Base-by-base conservation (phyloP, 2,113 vertebrate genomes). In the Elephas maximus region DNA sequence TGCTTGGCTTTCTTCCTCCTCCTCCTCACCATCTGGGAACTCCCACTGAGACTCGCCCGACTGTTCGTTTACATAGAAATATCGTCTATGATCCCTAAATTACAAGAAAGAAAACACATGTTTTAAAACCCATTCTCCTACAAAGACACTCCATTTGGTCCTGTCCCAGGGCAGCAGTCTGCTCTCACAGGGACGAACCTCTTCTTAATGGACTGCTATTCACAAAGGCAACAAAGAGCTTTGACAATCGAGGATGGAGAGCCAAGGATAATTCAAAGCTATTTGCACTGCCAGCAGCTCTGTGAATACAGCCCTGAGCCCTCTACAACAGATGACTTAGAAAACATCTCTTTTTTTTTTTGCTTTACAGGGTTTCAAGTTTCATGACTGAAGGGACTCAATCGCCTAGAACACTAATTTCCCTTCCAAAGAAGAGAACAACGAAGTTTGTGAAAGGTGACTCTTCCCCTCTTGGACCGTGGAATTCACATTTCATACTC, bases 21-120 rank as follows among this genome's bases (percentile, higher is more conserved):
- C 99, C 44, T 99, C 99, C 91, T 99, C 99, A 97, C 99, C 99
- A 26, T 99, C 99, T 82, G 99, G 99, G 96, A 99, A 99, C 96
- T 99, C 99, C 99, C 99, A 99, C 81, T 99, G 99, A 53, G 99
- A 99, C 97, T 99, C 99, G 98, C 98, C 99, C 69, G 99, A 99
- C 98, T 99, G 99, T 98, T 99, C 99, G 97, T 99, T 99, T 99
- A 99, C 99, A 99, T 99, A 99, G 99, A 99, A 99, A 99, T 99
- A 99, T 88, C 99, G 99, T 98, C 99, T 99, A 99, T 99, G 99
- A 98, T 99, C 99, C 99, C 99, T 99, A 99, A 98, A 99, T 98
- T 98, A 99, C 99, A 99, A 99, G 98, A 99, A 99, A 99, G 98
- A 99, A 99, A 99, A 99, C 98, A 98, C 90, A 98, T 79, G 83